These are phyloP conservation scores for Lacanobia oleracea DNA, from an alignment of 2,888 invertebrate genomes.

Conservation along the genomic window DNA sequence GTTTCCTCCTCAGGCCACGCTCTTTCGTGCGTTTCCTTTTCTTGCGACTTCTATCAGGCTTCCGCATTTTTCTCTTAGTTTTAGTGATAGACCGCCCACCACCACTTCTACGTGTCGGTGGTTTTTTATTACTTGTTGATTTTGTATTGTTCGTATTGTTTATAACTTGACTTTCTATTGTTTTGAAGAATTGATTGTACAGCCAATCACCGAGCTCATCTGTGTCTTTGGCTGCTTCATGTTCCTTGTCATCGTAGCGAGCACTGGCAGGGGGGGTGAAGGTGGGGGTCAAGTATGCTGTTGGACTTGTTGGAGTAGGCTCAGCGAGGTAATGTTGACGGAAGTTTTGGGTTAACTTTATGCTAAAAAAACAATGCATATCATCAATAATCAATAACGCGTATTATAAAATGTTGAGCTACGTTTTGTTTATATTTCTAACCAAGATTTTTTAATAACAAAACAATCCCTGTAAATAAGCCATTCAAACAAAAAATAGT, in stretches of 20 bases:
- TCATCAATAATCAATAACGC: too few species aligned
- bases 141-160: constrained; percentile 76
- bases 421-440: neutral
- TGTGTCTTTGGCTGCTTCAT: constrained; percentile 78
- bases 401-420: neutral
- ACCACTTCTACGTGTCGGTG: constrained; percentile 78
- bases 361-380: constrained; percentile 71
- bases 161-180: constrained; percentile 85
- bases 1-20: constrained; percentile 75
- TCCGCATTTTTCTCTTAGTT: constrained; percentile 67
- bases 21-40: constrained; percentile 68
- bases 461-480: too few species aligned
- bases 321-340: constrained; percentile 71
- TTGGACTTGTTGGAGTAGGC: constrained; percentile 66
- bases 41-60: constrained; percentile 64
- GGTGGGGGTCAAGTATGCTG: constrained; percentile 51
- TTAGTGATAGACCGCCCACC: constrained; percentile 44
- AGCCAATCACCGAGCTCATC: constrained; percentile 87
- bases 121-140: constrained; percentile 20
- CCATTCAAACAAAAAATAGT: too few species aligned
- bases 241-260: constrained; percentile 72
- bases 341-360: constrained; percentile 76
- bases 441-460: too few species aligned
- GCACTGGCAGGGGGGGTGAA: constrained; percentile 60
- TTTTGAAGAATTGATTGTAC: constrained; percentile 87